Evolutionary conservation across 2,113 vertebrate genomes (phyloP).

Genomic region (Ursus arctos): DNA sequence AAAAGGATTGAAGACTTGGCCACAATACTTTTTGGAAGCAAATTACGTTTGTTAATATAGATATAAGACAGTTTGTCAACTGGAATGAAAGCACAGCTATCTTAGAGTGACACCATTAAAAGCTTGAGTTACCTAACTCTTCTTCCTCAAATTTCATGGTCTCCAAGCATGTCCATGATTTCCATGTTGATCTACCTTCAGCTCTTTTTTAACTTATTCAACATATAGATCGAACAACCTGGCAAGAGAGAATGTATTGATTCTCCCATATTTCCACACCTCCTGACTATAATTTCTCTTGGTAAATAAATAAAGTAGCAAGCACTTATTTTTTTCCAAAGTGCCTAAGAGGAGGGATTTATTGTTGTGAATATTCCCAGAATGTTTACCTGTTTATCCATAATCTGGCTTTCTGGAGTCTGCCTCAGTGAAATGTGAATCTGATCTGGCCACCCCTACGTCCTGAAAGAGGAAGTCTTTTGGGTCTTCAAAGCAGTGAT

Average conservation of each 20-base stretch:
- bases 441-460: neutral
- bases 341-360: neutral
- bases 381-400: neutral
- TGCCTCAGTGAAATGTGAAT: neutral
- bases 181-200: neutral
- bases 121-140: neutral
- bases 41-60: neutral
- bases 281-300: neutral
- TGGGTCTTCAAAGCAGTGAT: neutral
- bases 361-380: neutral
- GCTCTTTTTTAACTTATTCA: conserved; percentile 2
- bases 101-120: neutral
- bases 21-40: neutral
- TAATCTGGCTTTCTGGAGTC: neutral
- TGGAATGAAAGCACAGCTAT: neutral
- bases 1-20: neutral
- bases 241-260: neutral
- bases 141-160: neutral
- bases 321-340: neutral
- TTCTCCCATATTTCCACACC: neutral
- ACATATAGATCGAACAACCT: neutral
- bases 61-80: neutral
- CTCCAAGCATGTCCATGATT: neutral
- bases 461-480: neutral
- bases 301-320: neutral